Evolutionary conservation across 2,888 invertebrate genomes (phyloP), one percentile per base, ranked within the genome.

Genomic region (Oxytorus armatus): DNA sequence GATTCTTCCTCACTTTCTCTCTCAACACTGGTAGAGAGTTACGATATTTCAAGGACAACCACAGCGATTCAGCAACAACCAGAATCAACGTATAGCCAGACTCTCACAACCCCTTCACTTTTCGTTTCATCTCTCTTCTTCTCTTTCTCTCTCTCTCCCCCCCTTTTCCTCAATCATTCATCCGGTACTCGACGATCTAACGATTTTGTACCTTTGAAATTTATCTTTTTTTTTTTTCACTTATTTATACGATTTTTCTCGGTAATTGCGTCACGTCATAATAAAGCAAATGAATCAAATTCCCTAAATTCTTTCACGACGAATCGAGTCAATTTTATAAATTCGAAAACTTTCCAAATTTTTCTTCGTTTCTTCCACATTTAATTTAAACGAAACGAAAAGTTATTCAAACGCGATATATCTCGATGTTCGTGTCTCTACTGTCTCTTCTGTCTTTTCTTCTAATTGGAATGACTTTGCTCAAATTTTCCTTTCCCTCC

Each of bases 1-100:
- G 79, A 76, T 80, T 80, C 79, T 80, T 80, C 79, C 79, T 80
- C 76, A 80, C 79, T 80, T 80, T 80, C 79, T 80, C 79, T 76
- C 79, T 51, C 61, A 51, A 25, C 51, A 63, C 59, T n/a, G 66
- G 66, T 61, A 18, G 25, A 51, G 79, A 72, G n/a, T n/a, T 72
- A 80, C 79, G 36, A 68, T 72, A 76, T 76, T 80, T 80, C 79
- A 80, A 80, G 79, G 79, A 80, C 79, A 80, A 72, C 79, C 61
- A 73, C 72, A 61, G 8, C 49, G 61, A 61, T 59, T 42, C 44
- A 66, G 76, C 79, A 69, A 39, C 63, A 42, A 59, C 69, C 75
- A 66, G 74, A 63, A 69, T 57, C 68, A 63, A 53, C 33, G 65
- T 44, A 29, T 7, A 21, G 16, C 7, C 14, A 55, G 18, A 16